These are phyloP conservation scores for Ctenosaura bakeri DNA, from an alignment of 2,797 vertebrate genomes.

Conservation along the genomic window DNA sequence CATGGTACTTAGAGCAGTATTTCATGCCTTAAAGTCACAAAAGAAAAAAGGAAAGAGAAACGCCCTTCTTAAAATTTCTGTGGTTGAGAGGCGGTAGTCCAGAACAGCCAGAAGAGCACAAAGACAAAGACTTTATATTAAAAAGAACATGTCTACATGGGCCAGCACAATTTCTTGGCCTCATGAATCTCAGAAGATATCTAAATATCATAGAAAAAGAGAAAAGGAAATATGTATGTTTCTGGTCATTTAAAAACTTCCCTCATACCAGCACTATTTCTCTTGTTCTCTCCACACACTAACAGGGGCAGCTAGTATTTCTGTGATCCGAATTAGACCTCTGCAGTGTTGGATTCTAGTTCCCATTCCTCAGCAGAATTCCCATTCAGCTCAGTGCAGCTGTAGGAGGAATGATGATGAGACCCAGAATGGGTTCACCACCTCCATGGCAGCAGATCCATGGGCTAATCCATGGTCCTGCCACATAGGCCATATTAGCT, in stretches of 20 bases:
- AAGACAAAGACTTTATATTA: background rate
- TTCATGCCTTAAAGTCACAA: background rate
- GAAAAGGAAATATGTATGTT: background rate
- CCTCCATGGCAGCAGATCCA: too few relatives aligned
- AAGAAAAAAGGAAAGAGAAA: background rate
- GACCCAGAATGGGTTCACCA: too few relatives aligned
- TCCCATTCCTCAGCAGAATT: too few relatives aligned
- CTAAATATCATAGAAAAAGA: background rate
- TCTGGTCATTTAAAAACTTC: background rate
- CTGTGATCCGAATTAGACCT: too few relatives aligned
- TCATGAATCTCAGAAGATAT: background rate
- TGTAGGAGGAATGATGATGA: too few relatives aligned
- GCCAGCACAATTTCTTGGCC: background rate
- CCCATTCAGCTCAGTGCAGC: too few relatives aligned
- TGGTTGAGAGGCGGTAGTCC: background rate
- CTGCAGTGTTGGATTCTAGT: too few relatives aligned
- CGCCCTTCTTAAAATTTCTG: too few relatives aligned
- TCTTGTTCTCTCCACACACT: background rate
- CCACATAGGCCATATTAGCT: too few relatives aligned
- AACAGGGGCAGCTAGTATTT: too few relatives aligned
- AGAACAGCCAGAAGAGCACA: background rate
- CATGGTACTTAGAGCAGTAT: background rate
- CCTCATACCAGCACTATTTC: background rate
- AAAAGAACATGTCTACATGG: background rate
- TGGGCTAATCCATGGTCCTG: too few relatives aligned